phyloP scores from a whole-genome alignment of 2,113 vertebrate species.

The Calidris pugnax region DNA sequence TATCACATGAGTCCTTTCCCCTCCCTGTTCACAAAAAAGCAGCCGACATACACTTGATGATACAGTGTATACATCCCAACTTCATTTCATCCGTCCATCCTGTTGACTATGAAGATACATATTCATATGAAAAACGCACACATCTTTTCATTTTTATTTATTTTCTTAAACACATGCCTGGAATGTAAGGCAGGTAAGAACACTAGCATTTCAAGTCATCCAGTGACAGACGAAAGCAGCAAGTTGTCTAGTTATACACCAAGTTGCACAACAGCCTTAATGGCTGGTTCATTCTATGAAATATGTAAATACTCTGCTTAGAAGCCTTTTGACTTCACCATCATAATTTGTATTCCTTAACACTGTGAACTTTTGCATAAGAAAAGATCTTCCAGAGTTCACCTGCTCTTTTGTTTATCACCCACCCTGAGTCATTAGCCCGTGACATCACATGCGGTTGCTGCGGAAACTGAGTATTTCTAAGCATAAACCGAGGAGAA shows the following conservation, averaged over 20 bases:
- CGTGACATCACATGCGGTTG: constrained; percentile 55
- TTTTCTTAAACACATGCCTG: background rate
- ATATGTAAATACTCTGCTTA: background rate
- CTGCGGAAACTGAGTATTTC: constrained; percentile 48
- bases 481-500: constrained; percentile 11
- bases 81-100: background rate
- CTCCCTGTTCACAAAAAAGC: background rate
- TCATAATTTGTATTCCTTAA: background rate
- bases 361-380: background rate
- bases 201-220: background rate
- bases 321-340: constrained; percentile 1
- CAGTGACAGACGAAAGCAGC: background rate
- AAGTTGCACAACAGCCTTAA: constrained; percentile 8
- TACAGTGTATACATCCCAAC: background rate
- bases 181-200: constrained; percentile 2
- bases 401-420: constrained; percentile 36
- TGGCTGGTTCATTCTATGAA: background rate
- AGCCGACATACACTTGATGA: background rate
- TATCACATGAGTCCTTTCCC: background rate
- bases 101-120: background rate
- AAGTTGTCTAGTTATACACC: background rate
- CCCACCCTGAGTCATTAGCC: constrained; percentile 50
- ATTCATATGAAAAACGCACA: background rate
- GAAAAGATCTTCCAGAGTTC: constrained; percentile 21
- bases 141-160: background rate